These are phyloP conservation scores for Synanceia verrucosa DNA, from an alignment of 2,797 vertebrate species.

Conservation along the genomic window DNA sequence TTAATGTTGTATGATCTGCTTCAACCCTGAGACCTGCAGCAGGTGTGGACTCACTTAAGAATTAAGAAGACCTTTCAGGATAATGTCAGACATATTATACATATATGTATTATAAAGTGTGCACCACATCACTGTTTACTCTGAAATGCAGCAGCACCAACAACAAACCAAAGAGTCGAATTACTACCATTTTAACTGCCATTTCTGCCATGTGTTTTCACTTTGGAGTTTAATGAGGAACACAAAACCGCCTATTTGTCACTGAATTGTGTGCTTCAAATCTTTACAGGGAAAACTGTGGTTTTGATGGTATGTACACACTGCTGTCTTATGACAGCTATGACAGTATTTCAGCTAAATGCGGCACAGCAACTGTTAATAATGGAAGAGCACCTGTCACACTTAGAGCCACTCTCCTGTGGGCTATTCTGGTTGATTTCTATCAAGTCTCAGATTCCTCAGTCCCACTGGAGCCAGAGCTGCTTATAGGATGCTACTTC, in stretches of 20 bases:
- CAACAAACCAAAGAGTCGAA: neutral
- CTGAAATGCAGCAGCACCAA: neutral
- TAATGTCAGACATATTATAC: conserved; percentile 3
- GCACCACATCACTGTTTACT: conserved; percentile 1
- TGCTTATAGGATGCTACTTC: conserved; percentile 66
- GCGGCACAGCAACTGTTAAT: conserved; percentile 71
- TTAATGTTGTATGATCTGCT: conserved; percentile 15
- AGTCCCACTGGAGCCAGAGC: conserved; percentile 66
- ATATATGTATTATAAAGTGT: neutral
- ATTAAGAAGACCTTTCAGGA: neutral
- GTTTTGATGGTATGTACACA: conserved; percentile 34
- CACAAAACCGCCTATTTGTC: neutral
- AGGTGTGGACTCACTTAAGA: conserved; percentile 23
- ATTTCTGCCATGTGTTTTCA: conserved; percentile 9
- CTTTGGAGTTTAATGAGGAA: conserved; percentile 22
- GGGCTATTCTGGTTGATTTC: conserved; percentile 84
- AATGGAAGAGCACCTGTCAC: conserved; percentile 80
- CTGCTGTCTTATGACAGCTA: conserved; percentile 30
- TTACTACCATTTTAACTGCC: conserved; percentile 16
- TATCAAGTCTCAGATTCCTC: conserved; percentile 78
- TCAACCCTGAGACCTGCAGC: conserved; percentile 22
- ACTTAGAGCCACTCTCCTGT: conserved; percentile 56
- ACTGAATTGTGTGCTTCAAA: conserved; percentile 28
- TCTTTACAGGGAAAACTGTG: conserved; percentile 29
- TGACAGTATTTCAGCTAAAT: conserved; percentile 66